Evolutionary conservation across 2,888 invertebrate genomes (phyloP), one percentile per base, ranked within the genome.

Genomic region (Apeira syringaria): DNA sequence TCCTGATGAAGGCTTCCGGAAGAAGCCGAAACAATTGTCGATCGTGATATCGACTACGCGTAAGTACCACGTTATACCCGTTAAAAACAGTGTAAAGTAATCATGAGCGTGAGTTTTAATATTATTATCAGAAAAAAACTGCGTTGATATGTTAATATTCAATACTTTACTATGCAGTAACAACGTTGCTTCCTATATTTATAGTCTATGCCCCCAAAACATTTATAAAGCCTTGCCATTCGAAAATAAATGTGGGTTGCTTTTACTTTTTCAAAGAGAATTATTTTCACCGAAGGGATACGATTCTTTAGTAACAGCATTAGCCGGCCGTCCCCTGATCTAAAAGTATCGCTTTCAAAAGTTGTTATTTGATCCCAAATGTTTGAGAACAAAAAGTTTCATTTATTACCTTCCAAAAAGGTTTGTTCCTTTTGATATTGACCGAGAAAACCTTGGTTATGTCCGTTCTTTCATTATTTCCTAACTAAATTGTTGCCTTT

Each of bases 291-390:
- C 45, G 35, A 39, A 45, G 28, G 24, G 35, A 45, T 39, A 39
- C 35, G 34, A 39, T 45, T 45, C 4, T 26, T 34, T 15, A 13
- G 26, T 40, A 46, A 46, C 29, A 39, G 35, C 29, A 45, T 45
- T 45, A 39, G 39, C 45, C 39, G 34, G 30, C 27, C 30, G 26
- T 39, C 39, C 45, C 30, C 33, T 38, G 39, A 45, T 39, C 44
- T 15, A 25, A 39, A 31, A 46, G 45, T 40, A 46, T 40, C 39
- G 45, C 31, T 45, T 31, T 31, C 39, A 45, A 46, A 46, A 46
- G 39, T 46, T 46, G 37, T 47, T 47, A 41, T 47, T 47, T 43
- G 39, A 48, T 36, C 43, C 47, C 47, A 40, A 48, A 39, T 48
- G 39, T 39, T 39, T 35, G 32, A 39, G 47, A 43, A 40, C 47